phyloP scores from a whole-genome alignment of 2,888 invertebrate species.

The Caenorhabditis sp. region DNA sequence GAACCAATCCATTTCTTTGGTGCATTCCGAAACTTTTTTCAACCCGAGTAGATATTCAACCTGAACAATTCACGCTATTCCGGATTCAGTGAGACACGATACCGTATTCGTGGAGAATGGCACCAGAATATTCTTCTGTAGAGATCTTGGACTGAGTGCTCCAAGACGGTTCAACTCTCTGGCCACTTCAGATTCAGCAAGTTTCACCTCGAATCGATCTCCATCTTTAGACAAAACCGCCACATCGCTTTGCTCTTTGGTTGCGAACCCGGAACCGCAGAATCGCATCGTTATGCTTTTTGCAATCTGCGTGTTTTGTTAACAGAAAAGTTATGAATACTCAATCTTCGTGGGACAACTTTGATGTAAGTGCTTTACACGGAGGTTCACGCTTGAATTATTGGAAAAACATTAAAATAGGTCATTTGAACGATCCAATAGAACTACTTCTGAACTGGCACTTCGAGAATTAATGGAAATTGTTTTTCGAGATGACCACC shows the following conservation, averaged over 20 bases:
- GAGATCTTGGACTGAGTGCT: conserved; percentile 38
- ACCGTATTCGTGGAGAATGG: conserved; percentile 49
- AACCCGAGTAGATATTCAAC: conserved; percentile 46
- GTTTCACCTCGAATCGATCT: conserved; percentile 48
- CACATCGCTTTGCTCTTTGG: conserved; percentile 40
- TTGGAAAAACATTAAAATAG: not conserved
- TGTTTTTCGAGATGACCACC: conserved; percentile 16
- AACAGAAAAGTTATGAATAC: not conserved
- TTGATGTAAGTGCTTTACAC: not conserved
- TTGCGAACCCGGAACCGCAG: conserved; percentile 20
- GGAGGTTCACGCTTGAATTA: conserved; percentile 4
- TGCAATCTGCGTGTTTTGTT: not conserved
- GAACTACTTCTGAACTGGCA: not conserved
- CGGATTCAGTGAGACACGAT: not conserved
- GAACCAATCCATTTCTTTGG: conserved; percentile 45
- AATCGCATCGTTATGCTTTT: conserved; percentile 31
- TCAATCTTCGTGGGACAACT: too few species aligned
- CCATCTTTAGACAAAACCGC: conserved; percentile 50
- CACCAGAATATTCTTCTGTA: conserved; percentile 43
- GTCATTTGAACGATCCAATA: not conserved
- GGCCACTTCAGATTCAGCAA: conserved; percentile 33
- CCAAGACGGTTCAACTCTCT: conserved; percentile 53
- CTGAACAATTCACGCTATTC: not conserved
- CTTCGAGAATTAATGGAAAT: not conserved
- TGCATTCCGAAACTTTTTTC: conserved; percentile 9